phyloP scores from a whole-genome alignment of 2,888 invertebrate genomes.

The Nephrotoma guestfalica region DNA sequence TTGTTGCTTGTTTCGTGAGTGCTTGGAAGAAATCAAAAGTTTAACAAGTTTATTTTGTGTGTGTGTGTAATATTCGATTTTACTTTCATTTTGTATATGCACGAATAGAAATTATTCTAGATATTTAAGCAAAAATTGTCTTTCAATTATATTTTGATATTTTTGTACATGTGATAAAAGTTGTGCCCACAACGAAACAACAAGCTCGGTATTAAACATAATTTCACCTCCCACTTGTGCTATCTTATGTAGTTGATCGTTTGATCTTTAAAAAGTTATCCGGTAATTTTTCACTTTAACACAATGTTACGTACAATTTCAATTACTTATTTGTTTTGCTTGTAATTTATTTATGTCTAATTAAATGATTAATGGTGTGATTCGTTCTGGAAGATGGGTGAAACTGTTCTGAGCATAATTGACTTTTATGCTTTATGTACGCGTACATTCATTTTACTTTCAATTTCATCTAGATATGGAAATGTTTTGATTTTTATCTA shows the following conservation, averaged over 20 bases:
- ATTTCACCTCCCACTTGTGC: background rate
- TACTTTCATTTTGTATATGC: background rate
- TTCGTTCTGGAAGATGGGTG: background rate
- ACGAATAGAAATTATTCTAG: background rate
- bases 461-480: background rate
- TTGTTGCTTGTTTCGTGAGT: background rate
- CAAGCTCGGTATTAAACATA: background rate
- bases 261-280: background rate
- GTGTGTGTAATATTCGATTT: background rate
- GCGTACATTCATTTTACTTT: background rate
- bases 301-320: background rate
- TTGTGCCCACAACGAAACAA: background rate
- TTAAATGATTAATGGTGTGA: background rate
- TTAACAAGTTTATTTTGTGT: background rate
- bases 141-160: background rate
- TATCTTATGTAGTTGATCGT: background rate
- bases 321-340: background rate
- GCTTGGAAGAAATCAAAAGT: background rate
- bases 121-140: background rate
- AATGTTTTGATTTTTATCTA: background rate
- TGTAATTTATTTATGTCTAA: background rate
- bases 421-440: background rate
- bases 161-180: background rate
- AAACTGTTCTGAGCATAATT: background rate
- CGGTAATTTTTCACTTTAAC: background rate